A percentile compares a stretch with the other conserved stretches of the same genome.
phyloP scores from a whole-genome alignment of 2,113 vertebrate species.

The Halichoerus grypus region DNA sequence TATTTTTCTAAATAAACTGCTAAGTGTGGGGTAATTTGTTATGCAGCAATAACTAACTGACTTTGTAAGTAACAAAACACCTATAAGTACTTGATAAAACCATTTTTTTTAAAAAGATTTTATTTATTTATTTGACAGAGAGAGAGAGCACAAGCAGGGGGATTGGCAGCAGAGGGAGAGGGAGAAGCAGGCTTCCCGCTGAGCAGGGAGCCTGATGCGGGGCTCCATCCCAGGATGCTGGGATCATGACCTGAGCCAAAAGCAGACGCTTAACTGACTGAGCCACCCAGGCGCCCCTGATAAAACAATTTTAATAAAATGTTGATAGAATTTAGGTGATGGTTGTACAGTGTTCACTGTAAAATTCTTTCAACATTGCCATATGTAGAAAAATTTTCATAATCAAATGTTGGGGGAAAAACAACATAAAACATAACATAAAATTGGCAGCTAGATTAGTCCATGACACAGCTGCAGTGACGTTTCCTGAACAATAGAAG shows the following conservation, averaged over 20 bases:
- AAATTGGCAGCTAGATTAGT: background rate
- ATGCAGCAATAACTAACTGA: background rate
- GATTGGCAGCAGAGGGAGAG: no score
- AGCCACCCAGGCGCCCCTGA: background rate
- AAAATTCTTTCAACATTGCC: background rate
- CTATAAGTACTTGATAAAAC: background rate
- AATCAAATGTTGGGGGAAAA: background rate
- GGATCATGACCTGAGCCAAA: no score
- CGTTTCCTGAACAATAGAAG: background rate
- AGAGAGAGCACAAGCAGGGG: no score
- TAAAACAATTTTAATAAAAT: conserved; percentile 22
- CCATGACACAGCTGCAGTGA: background rate
- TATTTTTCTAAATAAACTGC: background rate
- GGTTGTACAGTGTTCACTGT: background rate
- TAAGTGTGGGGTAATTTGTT: background rate
- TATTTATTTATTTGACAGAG: no score
- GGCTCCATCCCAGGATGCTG: no score
- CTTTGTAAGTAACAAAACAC: background rate
- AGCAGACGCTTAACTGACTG: no score
- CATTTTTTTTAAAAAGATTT: background rate
- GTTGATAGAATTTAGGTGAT: background rate
- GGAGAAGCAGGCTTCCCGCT: no score
- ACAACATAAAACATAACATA: background rate
- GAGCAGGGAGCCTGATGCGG: no score
- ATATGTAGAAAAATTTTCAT: background rate